Evolutionary conservation across 2,888 invertebrate genomes (phyloP), one percentile per base, ranked within the genome.

Genomic region (Dryococelus australis): DNA sequence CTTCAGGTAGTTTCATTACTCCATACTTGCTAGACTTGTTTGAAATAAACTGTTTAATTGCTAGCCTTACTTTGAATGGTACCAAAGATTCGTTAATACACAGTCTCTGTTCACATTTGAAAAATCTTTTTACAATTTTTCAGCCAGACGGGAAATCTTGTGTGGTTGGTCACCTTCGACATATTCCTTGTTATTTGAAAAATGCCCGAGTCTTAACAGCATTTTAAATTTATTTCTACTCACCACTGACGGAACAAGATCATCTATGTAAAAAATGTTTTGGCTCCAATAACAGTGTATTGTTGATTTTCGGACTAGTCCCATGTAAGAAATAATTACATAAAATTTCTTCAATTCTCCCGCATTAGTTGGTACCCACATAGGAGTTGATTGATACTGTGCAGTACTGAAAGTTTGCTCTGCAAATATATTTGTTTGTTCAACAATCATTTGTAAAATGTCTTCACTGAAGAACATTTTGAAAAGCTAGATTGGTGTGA

Each of bases 101-200:
- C 65, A 12, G 65, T 24, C n/a, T 65, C n/a, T n/a, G 65, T 16
- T 24, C 2, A 20, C 65, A 6, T 65, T 65, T 65, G 20, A 24
- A 24, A 24, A 65, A 65, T 65, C 16, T 65, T 10, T n/a, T 5
- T 16, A 12, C 65, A 51, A 20, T 51, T 65, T 65, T 65, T 65
- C 65, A 65, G 16, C 65, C n/a, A 65, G n/a, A 65, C 12, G 65
- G 65, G 65, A 65, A 65, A 65, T 65, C 2, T 65, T n/a, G 65
- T 65, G 65, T 65, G 24, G 24, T 65, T 20, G n/a, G 65, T 65
- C 65, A 24, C n/a, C n/a, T 65, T 65, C 65, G 1, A 65, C 65
- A 10, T 65, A n/a, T n/a, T 65, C 65, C 65, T 65, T 65, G 65
- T 65, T 65, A 65, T 65, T n/a, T 65, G 65, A 65, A 65, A 65